Evolutionary conservation across 1,140 invertebrate species (phyloP), one percentile per base, ranked within the genome.

Genomic region (Oryctes rhinoceros): DNA sequence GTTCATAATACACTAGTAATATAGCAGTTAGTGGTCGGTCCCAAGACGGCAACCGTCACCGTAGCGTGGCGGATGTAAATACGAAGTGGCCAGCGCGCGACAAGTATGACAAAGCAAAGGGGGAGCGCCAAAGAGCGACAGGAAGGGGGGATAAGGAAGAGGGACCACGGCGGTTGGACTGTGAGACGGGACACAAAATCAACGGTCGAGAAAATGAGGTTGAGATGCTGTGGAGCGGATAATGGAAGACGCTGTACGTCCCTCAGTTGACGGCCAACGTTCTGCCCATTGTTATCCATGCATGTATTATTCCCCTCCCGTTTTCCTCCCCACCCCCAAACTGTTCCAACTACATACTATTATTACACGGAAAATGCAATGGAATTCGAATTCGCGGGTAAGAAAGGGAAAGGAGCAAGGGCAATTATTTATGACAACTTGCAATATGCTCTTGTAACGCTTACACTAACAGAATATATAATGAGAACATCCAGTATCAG

Each of bases 121-220:
- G 65, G 65, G 10, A 4, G 65, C 4, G 65, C 20, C n/a, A 44
- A 44, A 44, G 9, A 10, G 65, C 7, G 20, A 11, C 20, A 5
- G 65, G 65, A 18, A 9, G n/a, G 5, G 65, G 65, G 20, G 65
- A 4, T 30, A 6, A 18, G 5, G 65, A 10, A 18, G 30, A 18
- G 65, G 65, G 65, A 24, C 10, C 65, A 18, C 20, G 65, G 82
- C 81, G 59, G 71, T 78, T 76, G 79, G 80, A 82, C 80, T 79
- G 62, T 75, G 81, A 84, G 85, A 83, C 83, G 81, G 85, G 83
- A 84, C 83, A 83, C 85, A 85, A 84, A 88, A 87, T 86, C 88
- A 88, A 87, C 88, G 87, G 87, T 85, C 87, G 87, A 88, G 88
- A 88, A 88, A 88, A 88, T 88, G 87, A 88, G 87, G 88, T 88